phyloP scores from a whole-genome alignment of 2,888 invertebrate species.

The Nycteola revayana region DNA sequence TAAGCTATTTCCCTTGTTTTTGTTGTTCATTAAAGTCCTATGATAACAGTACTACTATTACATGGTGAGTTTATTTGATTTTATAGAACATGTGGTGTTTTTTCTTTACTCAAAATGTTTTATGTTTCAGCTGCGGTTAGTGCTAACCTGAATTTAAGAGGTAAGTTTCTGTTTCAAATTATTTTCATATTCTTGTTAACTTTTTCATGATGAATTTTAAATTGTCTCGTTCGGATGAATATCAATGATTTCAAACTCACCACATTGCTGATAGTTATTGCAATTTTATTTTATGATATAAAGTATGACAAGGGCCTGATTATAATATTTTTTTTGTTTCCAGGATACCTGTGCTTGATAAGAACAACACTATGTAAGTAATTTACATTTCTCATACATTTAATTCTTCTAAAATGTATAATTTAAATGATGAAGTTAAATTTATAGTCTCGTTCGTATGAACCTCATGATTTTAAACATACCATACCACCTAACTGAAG shows the following conservation, averaged over 20 bases:
- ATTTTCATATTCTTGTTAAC: constrained; percentile 5
- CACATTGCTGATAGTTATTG: constrained; percentile 33
- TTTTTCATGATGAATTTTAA: constrained; percentile 49
- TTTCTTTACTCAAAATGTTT: constrained; percentile 71
- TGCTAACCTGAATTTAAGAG: constrained; percentile 3
- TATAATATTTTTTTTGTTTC: too few relatives aligned
- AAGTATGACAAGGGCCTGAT: too few relatives aligned
- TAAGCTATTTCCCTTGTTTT: constrained; percentile 57
- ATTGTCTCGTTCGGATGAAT: constrained; percentile 73
- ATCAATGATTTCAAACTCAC: constrained; percentile 57
- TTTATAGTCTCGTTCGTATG: constrained; percentile 61
- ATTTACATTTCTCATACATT: too few relatives aligned
- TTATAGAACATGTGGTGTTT: constrained; percentile 52
- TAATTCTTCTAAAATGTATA: too few relatives aligned
- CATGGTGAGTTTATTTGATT: constrained; percentile 63
- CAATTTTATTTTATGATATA: neutral
- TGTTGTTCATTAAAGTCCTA: constrained; percentile 42
- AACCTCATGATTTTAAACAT: constrained; percentile 54
- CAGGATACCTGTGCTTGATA: too few relatives aligned
- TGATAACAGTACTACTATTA: constrained; percentile 35
- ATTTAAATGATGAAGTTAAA: constrained; percentile 49
- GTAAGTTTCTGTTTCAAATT: constrained; percentile 26
- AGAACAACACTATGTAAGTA: too few relatives aligned
- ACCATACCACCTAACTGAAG: constrained; percentile 54
- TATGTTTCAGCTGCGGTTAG: constrained; percentile 54